Conservation (phyloP, 1,140 invertebrate species). For the Choristoneura fumiferana region DNA sequence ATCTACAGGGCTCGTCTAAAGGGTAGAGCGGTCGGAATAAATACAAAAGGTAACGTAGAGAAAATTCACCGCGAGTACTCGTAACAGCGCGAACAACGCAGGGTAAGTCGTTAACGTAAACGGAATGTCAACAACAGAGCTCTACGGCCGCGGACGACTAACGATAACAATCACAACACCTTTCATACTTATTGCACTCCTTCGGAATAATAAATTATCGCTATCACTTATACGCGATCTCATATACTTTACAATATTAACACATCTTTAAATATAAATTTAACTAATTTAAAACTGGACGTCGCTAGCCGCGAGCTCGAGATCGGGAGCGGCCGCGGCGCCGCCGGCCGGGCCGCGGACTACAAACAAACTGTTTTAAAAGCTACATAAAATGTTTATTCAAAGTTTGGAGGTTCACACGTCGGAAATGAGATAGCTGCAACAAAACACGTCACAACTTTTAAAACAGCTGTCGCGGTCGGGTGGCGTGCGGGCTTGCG, state of each 20-base stretch:
- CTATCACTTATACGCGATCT: conserved; percentile 65
- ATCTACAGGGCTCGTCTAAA: conserved; percentile 44
- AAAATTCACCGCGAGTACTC: conserved; percentile 1
- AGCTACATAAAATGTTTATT: conserved; percentile 11
- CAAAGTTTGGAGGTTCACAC: neutral
- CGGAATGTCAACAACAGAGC: conserved; percentile 67
- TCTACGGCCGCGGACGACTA: conserved; percentile 29
- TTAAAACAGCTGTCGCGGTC: conserved; percentile 8
- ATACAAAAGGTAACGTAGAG: conserved; percentile 24
- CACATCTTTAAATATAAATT: conserved; percentile 77
- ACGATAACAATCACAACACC: conserved; percentile 71
- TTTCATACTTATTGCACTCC: conserved; percentile 75
- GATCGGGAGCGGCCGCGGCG: conserved; percentile 13
- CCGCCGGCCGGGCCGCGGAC: too few relatives aligned
- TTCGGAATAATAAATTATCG: conserved; percentile 68
- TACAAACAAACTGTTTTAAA: conserved; percentile 3
- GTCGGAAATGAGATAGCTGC: conserved; percentile 1
- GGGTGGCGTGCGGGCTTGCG: too few relatives aligned
- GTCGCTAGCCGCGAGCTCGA: conserved; percentile 40
- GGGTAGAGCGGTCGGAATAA: conserved; percentile 20
- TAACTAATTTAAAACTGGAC: conserved; percentile 69
- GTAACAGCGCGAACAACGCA: conserved; percentile 17
- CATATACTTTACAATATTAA: conserved; percentile 78
- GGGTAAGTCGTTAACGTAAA: conserved; percentile 22
- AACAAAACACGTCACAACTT: conserved; percentile 14